These are phyloP conservation scores for Entelurus aequoreus DNA, from an alignment of 2,113 vertebrate genomes.

Conservation along the genomic window DNA sequence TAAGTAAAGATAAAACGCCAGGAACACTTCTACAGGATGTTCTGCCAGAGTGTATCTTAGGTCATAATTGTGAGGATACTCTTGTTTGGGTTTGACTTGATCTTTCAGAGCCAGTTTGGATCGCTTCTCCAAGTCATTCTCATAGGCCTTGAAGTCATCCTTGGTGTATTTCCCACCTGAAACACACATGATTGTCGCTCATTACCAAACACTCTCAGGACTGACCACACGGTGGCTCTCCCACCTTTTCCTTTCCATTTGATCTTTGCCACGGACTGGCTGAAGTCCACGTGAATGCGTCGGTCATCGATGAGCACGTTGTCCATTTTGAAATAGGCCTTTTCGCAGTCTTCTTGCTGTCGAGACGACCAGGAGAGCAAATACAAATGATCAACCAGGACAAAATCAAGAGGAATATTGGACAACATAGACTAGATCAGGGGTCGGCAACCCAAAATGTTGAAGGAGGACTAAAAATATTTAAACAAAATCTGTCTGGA, in stretches of 20 bases:
- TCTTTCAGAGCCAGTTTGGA: slow-evolving; percentile 89
- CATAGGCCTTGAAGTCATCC: slow-evolving; percentile 93
- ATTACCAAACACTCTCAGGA: background rate
- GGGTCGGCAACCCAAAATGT: no score
- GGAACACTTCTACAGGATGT: no score
- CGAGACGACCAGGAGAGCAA: background rate
- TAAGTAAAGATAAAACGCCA: no score
- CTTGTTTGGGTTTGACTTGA: slow-evolving; percentile 84
- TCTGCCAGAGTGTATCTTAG: background rate
- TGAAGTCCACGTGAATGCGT: slow-evolving; percentile 96
- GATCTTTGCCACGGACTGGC: slow-evolving; percentile 95
- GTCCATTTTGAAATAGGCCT: slow-evolving; percentile 98
- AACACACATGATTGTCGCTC: background rate
- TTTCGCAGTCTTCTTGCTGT: slow-evolving; percentile 89
- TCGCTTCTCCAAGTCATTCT: slow-evolving; percentile 79
- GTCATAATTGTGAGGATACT: slow-evolving; percentile 83
- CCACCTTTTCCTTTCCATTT: slow-evolving; percentile 97
- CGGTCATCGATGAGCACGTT: slow-evolving; percentile 96
- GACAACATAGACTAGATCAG: background rate
- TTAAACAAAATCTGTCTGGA: no score
- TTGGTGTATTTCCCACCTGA: slow-evolving; percentile 90
- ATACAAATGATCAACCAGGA: background rate
- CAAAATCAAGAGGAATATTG: background rate
- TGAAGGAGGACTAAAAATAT: no score
- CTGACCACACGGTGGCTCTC: background rate